A percentile compares a stretch with the other conserved stretches of the same genome.
phyloP scores from a whole-genome alignment of 2,888 invertebrate genomes.

The Gordius sp. region DNA sequence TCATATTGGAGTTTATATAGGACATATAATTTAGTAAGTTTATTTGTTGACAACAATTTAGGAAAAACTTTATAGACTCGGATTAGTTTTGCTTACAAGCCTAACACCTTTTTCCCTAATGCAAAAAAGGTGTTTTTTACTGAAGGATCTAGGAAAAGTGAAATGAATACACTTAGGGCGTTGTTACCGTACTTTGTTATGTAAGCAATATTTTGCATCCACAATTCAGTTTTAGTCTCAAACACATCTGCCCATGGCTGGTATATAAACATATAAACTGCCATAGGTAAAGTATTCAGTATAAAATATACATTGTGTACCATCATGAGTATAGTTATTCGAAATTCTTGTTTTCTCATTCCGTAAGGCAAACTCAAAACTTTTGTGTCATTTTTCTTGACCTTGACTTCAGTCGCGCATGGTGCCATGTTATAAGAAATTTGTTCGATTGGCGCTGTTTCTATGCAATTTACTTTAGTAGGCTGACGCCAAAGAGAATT shows the following conservation, averaged over 20 bases:
- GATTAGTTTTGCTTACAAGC: too few species aligned
- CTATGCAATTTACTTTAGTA: too few species aligned
- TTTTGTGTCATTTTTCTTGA: background rate
- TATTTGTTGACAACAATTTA: too few species aligned
- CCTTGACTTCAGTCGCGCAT: background rate
- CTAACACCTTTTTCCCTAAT: too few species aligned
- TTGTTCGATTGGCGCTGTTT: background rate
- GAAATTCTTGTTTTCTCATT: background rate
- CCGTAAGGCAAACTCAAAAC: background rate
- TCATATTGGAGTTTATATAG: too few species aligned
- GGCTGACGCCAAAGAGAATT: too few species aligned
- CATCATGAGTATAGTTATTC: background rate
- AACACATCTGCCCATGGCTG: background rate
- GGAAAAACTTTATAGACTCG: too few species aligned
- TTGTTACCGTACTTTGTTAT: slow-evolving; percentile 6
- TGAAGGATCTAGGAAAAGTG: background rate
- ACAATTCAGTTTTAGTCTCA: background rate
- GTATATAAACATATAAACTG: background rate
- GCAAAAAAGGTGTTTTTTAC: too few species aligned
- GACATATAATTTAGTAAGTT: too few species aligned
- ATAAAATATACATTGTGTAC: background rate
- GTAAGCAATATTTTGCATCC: slow-evolving; percentile 7
- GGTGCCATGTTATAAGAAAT: too few species aligned
- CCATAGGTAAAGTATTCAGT: background rate
- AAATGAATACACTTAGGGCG: background rate